Evolutionary conservation across 2,113 vertebrate species (phyloP), one percentile per base, ranked within the genome.

Genomic region (Pedionomus torquatus): DNA sequence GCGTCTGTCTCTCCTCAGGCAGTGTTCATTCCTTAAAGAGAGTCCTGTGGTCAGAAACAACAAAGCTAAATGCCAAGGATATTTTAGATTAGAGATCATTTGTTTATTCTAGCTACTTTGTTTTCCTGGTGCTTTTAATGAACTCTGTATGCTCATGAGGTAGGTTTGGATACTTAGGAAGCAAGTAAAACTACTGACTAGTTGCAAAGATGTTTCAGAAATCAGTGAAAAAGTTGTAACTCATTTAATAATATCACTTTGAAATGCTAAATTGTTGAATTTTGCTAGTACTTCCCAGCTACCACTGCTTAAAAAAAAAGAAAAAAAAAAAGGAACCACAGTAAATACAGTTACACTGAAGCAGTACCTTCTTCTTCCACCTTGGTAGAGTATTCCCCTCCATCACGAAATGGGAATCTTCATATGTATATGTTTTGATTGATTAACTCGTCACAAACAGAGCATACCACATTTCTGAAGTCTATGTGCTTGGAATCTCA

Each of bases 91-190:
- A 54, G n/a, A 69, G 17, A 8, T 52, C 16, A 61, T 54, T n/a
- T 19, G 37, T 76, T 76, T 68, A 9, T 43, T 68, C 7, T 23
- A 68, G 4, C 37, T 43, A 33, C 26, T 60, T 58, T 60, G 9
- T 23, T 30, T 55, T 69, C 7, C 4, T 41, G 46, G 16, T 63
- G 25, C 23, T 76, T 83, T n/a, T 48, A 35, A 61, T 13, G 16
- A 54, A 75, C 37, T 39, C 12, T 3, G 0, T 5, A 9, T 28
- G 30, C 30, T 52, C 19, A 16, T 0, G 1, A 43, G 11, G 14
- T 33, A 52, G 35, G 17, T 68, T 75, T 26, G 28, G 37, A 74
- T 37, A 68, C 6, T 25, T 52, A 33, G 15, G 14, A 60, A 60
- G 17, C 7, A 51, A 58, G 16, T 52, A 58, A 43, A 65, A 44